These are phyloP conservation scores for Theropithecus gelada DNA, from an alignment of 2,113 vertebrate species.

Conservation along the genomic window DNA sequence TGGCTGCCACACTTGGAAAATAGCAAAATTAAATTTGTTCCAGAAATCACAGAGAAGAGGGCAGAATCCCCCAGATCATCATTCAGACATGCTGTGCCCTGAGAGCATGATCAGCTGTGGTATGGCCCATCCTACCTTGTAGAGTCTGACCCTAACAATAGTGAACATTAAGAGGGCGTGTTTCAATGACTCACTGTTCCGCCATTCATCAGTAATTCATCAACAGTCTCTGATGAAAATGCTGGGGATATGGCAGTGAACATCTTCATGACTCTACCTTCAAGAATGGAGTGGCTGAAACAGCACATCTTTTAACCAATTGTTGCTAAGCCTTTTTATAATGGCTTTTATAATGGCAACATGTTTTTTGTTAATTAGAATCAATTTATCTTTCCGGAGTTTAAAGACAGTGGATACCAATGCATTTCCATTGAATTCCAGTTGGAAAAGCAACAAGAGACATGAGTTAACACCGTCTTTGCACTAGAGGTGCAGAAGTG, in stretches of 20 bases:
- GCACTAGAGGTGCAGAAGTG: accelerated
- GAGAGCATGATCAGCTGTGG: accelerated
- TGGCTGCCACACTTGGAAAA: background rate
- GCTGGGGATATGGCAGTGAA: accelerated
- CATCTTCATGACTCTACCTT: accelerated
- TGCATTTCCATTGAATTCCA: background rate
- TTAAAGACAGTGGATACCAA: background rate
- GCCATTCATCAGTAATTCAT: accelerated
- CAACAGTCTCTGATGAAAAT: background rate
- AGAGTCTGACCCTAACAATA: accelerated
- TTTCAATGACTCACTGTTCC: background rate
- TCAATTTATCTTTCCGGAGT: background rate
- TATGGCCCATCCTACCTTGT: background rate
- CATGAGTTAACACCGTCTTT: accelerated
- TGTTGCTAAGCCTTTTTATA: background rate
- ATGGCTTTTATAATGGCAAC: background rate
- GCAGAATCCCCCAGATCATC: accelerated
- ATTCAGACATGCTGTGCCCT: accelerated
- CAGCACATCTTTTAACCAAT: accelerated
- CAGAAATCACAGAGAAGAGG: background rate
- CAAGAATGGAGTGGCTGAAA: accelerated
- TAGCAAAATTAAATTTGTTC: background rate
- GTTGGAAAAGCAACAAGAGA: background rate
- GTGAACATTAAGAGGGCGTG: accelerated
- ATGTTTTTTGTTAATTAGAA: background rate